phyloP scores from a whole-genome alignment of 2,888 invertebrate species.

The Leucophora obtusa region DNA sequence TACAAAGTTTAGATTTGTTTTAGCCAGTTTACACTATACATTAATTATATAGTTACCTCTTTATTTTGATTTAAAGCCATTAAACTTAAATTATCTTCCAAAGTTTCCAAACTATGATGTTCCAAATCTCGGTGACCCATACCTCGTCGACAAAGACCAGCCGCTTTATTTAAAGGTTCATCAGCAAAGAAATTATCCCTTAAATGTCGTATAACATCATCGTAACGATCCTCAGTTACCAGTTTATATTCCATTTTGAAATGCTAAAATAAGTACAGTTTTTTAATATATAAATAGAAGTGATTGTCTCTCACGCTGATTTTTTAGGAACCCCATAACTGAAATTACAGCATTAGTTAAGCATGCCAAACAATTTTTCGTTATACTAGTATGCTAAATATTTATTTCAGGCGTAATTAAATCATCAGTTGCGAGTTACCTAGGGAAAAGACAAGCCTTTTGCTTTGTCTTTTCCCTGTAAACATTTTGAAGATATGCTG shows the following conservation, averaged over 20 bases:
- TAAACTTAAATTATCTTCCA: constrained; percentile 86
- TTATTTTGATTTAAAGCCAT: constrained; percentile 83
- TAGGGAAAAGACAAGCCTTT: too few relatives aligned
- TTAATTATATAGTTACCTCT: constrained; percentile 79
- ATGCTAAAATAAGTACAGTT: not conserved
- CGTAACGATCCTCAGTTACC: constrained; percentile 76
- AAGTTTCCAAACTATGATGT: constrained; percentile 85
- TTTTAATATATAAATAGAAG: not conserved
- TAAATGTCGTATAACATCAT: constrained; percentile 85
- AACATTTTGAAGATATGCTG: too few relatives aligned
- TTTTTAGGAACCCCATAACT: too few relatives aligned
- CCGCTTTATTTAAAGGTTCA: constrained; percentile 89
- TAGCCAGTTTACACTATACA: too few relatives aligned
- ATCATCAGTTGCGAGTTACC: too few relatives aligned
- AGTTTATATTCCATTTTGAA: constrained; percentile 75
- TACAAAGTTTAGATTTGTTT: too few relatives aligned
- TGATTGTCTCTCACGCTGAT: too few relatives aligned
- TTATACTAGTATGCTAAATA: too few relatives aligned
- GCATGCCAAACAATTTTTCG: too few relatives aligned
- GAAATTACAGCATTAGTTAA: too few relatives aligned
- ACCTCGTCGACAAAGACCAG: constrained; percentile 84
- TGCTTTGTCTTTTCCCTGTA: too few relatives aligned
- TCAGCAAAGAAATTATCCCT: constrained; percentile 89
- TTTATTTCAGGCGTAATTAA: too few relatives aligned
- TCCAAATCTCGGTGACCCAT: constrained; percentile 86